A percentile compares a stretch with the other conserved stretches of the same genome.
These are phyloP conservation scores for Catocala nupta DNA, from an alignment of 2,888 invertebrate species.

Conservation along the genomic window DNA sequence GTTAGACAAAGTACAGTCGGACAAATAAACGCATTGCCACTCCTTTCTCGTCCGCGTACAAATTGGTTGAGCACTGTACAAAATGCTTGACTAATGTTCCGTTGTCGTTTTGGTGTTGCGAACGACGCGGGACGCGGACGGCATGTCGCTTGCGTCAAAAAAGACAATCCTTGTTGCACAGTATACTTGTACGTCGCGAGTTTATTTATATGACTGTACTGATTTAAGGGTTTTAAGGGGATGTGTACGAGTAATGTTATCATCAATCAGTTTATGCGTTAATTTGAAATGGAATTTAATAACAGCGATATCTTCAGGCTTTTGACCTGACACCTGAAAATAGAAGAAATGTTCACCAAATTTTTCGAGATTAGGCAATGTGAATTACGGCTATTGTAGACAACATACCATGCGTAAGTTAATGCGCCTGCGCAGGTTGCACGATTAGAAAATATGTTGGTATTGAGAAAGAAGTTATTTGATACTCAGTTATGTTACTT, in stretches of 20 bases:
- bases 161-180: constrained; percentile 15
- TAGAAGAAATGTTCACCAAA: too few relatives aligned
- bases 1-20: constrained; percentile 41
- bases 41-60: constrained; percentile 51
- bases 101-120: constrained; percentile 37
- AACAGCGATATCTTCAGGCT: too few relatives aligned
- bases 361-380: too few relatives aligned
- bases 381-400: too few relatives aligned
- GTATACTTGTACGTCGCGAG: constrained; percentile 17
- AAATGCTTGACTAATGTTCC: constrained; percentile 52
- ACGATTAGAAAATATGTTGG: too few relatives aligned
- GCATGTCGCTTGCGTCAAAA: not conserved
- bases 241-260: not conserved
- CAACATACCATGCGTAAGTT: too few relatives aligned
- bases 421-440: too few relatives aligned
- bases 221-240: constrained; percentile 23
- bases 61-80: constrained; percentile 48
- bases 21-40: constrained; percentile 42
- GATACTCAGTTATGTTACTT: too few relatives aligned
- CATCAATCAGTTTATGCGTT: too few relatives aligned
- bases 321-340: too few relatives aligned
- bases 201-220: constrained; percentile 45
- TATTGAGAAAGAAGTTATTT: too few relatives aligned
- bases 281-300: too few relatives aligned
- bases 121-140: not conserved